Percentiles rank a stretch among this genome's conserved stretches.
These are phyloP conservation scores for Dipodomys spectabilis DNA, from an alignment of 2,113 vertebrate species.

Conservation along the genomic window DNA sequence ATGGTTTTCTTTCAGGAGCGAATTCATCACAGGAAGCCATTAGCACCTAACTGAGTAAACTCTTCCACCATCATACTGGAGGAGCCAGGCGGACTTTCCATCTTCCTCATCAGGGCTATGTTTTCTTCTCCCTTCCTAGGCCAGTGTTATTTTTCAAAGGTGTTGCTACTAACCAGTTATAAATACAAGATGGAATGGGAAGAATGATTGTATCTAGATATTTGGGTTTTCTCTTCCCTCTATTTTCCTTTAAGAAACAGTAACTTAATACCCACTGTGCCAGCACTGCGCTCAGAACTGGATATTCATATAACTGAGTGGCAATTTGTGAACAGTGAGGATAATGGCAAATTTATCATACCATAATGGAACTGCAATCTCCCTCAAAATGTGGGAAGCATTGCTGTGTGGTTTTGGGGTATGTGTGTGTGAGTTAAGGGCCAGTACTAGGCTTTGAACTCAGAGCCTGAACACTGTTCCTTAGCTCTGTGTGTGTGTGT, in stretches of 20 bases:
- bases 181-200: not conserved
- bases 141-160: constrained; percentile 28
- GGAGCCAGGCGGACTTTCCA: not conserved
- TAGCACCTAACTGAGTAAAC: not conserved
- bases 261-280: not conserved
- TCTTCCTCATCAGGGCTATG: not conserved
- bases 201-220: not conserved
- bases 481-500: no score
- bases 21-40: not conserved
- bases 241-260: constrained; percentile 11
- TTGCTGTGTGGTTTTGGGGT: no score
- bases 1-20: constrained; percentile 11
- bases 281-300: not conserved
- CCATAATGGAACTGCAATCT: not conserved
- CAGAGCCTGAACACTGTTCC: no score
- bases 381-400: not conserved
- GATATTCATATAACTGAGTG: not conserved
- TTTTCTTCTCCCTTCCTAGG: not conserved
- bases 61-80: not conserved
- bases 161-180: not conserved
- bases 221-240: not conserved
- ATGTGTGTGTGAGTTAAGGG: no score
- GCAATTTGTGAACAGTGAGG: not conserved
- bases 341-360: not conserved
- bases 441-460: no score